These are phyloP conservation scores for Frieseomelitta varia DNA, from an alignment of 1,140 invertebrate species.

Conservation along the genomic window DNA sequence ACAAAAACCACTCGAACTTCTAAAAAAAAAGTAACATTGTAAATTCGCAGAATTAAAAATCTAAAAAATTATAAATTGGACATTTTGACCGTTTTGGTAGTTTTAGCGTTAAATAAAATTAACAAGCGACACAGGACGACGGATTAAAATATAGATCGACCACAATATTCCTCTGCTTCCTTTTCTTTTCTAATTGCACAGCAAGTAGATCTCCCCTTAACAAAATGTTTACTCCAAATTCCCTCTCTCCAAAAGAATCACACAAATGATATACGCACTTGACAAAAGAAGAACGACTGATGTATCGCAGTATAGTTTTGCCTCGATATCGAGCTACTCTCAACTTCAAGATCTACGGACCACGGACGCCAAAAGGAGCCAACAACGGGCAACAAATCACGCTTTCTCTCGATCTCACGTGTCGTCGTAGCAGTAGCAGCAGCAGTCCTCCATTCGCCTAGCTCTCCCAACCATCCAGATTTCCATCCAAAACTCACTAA, in stretches of 20 bases:
- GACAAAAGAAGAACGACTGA: background rate
- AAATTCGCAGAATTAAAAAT: too few species aligned
- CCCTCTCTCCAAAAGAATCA: background rate
- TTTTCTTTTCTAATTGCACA: background rate
- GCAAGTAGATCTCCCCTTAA: background rate
- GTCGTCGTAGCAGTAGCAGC: background rate
- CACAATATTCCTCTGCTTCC: fast-evolving
- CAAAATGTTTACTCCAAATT: background rate
- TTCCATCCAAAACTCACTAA: background rate
- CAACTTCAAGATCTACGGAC: background rate
- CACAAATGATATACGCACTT: background rate
- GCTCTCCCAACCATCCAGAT: background rate
- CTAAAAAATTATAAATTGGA: too few species aligned
- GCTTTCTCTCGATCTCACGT: slow-evolving; percentile 26
- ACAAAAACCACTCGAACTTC: too few species aligned
- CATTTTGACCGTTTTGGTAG: too few species aligned
- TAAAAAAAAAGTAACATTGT: too few species aligned
- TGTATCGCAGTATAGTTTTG: background rate
- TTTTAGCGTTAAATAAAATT: too few species aligned
- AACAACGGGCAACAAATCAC: background rate
- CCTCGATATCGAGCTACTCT: background rate
- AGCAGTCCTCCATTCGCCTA: background rate
- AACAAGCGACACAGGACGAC: background rate
- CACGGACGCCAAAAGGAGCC: background rate
- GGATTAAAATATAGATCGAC: background rate